phyloP scores from a whole-genome alignment of 2,888 invertebrate genomes.

The Heliconius ismenius region DNA sequence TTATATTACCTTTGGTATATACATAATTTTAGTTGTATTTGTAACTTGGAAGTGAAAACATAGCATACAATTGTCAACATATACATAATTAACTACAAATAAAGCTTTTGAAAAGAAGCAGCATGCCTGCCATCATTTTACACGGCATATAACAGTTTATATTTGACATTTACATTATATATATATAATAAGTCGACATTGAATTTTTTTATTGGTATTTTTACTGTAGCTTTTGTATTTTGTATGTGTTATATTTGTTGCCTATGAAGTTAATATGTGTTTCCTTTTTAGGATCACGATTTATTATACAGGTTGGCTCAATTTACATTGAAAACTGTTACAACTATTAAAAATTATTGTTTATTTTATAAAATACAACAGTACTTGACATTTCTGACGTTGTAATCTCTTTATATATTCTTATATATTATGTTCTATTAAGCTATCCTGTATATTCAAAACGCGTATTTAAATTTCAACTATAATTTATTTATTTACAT shows the following conservation, averaged over 20 bases:
- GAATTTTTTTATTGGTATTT: not conserved
- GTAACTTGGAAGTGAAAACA: no score
- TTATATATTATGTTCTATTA: not conserved
- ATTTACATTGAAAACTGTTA: not conserved
- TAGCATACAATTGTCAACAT: no score
- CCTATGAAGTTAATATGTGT: not conserved
- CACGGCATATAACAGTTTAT: not conserved
- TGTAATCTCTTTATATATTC: not conserved
- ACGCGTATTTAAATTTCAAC: not conserved
- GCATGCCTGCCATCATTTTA: not conserved
- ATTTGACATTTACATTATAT: not conserved
- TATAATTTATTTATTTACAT: not conserved
- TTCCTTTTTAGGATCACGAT: not conserved
- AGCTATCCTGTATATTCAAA: constrained; percentile 6
- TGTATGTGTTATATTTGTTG: not conserved
- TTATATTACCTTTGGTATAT: no score
- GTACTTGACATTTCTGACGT: no score
- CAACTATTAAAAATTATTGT: not conserved
- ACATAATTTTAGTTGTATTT: no score
- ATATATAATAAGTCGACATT: no score
- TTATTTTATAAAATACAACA: no score
- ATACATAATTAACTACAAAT: no score
- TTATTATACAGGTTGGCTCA: constrained; percentile 5
- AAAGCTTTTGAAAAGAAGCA: not conserved
- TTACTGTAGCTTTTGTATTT: not conserved